phyloP scores from a whole-genome alignment of 2,888 invertebrate species.

The Synergus gifuensis region DNA sequence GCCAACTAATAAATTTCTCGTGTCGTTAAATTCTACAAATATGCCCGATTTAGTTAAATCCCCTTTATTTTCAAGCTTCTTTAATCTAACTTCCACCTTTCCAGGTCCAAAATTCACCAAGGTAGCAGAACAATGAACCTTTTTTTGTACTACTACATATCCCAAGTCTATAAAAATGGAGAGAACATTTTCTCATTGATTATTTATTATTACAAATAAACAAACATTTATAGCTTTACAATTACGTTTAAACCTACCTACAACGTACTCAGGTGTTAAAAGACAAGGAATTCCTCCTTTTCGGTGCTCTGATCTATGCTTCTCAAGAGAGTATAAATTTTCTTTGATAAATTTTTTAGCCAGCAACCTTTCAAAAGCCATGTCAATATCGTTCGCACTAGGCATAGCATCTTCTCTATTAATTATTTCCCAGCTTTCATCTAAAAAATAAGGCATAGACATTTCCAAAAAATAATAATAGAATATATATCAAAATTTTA shows the following conservation, averaged over 20 bases:
- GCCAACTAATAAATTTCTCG: slow-evolving; percentile 77
- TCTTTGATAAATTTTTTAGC: slow-evolving; percentile 78
- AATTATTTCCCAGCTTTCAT: slow-evolving; percentile 72
- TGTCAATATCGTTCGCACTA: slow-evolving; percentile 81
- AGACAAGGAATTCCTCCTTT: slow-evolving; percentile 1
- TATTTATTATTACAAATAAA: neutral
- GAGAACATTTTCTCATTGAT: neutral
- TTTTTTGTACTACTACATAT: slow-evolving; percentile 12
- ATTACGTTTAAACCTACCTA: neutral
- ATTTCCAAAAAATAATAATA: neutral
- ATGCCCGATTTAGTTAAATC: slow-evolving; percentile 67
- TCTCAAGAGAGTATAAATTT: slow-evolving; percentile 3
- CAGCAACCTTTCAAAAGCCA: slow-evolving; percentile 81
- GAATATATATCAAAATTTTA: neutral
- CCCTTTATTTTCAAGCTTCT: slow-evolving; percentile 56
- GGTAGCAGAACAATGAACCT: neutral
- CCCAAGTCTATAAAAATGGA: neutral
- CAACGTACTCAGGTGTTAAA: neutral
- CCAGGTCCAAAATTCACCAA: slow-evolving; percentile 81
- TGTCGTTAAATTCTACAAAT: slow-evolving; percentile 68
- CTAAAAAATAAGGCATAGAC: slow-evolving; percentile 34
- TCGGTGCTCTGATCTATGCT: neutral
- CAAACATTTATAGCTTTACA: neutral
- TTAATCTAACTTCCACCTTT: slow-evolving; percentile 77
- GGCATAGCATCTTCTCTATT: slow-evolving; percentile 78